Percentiles rank a stretch among this genome's conserved stretches.
phyloP scores from a whole-genome alignment of 2,888 invertebrate genomes.

The Rhamphomyia laevipes region DNA sequence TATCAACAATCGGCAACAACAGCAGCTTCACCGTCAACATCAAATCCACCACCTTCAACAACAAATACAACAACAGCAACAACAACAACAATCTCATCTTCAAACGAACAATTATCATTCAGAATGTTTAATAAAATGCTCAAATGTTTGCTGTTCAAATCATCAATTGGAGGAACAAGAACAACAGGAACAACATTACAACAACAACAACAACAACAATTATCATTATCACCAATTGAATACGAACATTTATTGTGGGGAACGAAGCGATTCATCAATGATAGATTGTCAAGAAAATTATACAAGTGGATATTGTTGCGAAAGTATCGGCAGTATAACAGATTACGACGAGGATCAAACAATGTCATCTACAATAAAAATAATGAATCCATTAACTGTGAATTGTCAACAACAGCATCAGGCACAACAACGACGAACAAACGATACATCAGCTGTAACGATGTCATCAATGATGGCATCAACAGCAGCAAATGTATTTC shows the following conservation, averaged over 20 bases:
- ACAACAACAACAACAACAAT: slow-evolving; percentile 2
- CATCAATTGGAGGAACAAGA: background rate
- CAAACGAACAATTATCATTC: background rate
- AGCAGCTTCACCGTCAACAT: slow-evolving; percentile 27
- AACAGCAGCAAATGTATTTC: slow-evolving; percentile 25
- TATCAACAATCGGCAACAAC: slow-evolving; percentile 1
- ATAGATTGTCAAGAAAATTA: slow-evolving; percentile 7
- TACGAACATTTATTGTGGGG: background rate
- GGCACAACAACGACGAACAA: slow-evolving; percentile 10
- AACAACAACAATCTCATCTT: slow-evolving; percentile 5
- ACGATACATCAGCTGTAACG: background rate
- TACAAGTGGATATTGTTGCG: slow-evolving; percentile 26
- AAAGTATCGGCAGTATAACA: slow-evolving; percentile 25
- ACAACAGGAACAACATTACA: slow-evolving; percentile 3
- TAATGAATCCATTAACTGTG: slow-evolving; percentile 1
- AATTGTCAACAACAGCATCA: slow-evolving; percentile 9
- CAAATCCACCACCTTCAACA: slow-evolving; percentile 26
- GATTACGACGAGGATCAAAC: slow-evolving; percentile 21
- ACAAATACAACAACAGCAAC: slow-evolving; percentile 2
- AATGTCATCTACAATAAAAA: slow-evolving; percentile 6
- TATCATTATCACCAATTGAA: slow-evolving; percentile 1
- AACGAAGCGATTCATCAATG: slow-evolving; percentile 1
- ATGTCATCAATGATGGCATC: slow-evolving; percentile 16
- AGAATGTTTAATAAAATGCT: background rate
- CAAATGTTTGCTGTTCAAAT: background rate